A percentile compares a stretch with the other conserved stretches of the same genome.
Conservation (phyloP, 2,797 vertebrate genomes). For the Eulemur rubriventer region DNA sequence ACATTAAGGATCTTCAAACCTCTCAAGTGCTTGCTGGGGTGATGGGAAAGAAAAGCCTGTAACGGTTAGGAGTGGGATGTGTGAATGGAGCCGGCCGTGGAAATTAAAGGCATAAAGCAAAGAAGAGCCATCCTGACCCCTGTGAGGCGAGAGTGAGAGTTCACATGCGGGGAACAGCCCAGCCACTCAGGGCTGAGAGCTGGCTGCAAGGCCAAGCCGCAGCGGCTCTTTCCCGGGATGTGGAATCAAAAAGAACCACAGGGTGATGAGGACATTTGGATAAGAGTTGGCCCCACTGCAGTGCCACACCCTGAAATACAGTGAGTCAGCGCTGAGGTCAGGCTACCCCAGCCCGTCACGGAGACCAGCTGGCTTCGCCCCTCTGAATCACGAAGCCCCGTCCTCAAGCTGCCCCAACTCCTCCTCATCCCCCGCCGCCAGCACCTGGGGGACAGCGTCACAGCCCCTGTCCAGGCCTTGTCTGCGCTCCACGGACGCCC, state of each 20-base stretch:
- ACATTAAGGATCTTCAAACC: conserved; percentile 83
- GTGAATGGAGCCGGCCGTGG: neutral
- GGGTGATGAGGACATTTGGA: neutral
- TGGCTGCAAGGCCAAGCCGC: neutral
- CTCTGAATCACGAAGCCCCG: neutral
- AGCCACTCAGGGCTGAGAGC: neutral
- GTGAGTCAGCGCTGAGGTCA: fast-evolving
- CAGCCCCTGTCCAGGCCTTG: neutral
- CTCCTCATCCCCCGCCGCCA: fast-evolving
- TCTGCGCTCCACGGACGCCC: neutral
- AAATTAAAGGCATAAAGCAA: neutral
- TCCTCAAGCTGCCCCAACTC: neutral
- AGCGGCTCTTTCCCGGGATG: neutral
- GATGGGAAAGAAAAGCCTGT: conserved; percentile 64
- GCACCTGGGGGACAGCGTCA: neutral
- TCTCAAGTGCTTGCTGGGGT: neutral
- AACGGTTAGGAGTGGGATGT: neutral
- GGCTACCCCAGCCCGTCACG: neutral
- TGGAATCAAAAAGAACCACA: neutral
- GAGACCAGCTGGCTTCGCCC: fast-evolving
- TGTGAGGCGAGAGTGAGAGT: fast-evolving
- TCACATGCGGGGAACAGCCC: neutral
- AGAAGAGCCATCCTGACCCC: neutral
- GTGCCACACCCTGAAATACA: neutral
- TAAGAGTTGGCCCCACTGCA: neutral